phyloP scores from a whole-genome alignment of 1,140 invertebrate genomes.

The Anastatus disparis region DNA sequence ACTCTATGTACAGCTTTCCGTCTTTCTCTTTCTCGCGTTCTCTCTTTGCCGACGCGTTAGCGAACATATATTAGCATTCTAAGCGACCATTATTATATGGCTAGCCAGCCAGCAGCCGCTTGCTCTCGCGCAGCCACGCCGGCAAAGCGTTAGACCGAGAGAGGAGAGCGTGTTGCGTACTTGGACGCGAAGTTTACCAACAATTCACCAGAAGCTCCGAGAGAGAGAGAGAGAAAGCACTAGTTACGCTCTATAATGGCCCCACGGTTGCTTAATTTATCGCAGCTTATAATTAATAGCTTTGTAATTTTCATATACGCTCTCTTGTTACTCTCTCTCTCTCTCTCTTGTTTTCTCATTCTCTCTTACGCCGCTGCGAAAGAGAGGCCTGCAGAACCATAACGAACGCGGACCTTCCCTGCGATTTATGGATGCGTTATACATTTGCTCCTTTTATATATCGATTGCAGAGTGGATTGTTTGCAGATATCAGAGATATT shows the following conservation, averaged over 20 bases:
- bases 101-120: constrained; percentile 56
- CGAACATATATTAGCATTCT: constrained; percentile 69
- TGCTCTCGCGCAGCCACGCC: too few relatives aligned
- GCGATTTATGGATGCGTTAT: constrained; percentile 15
- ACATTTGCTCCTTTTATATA: too few relatives aligned
- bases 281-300: constrained; percentile 67
- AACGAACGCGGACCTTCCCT: neutral
- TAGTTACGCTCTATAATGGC: constrained; percentile 62
- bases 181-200: constrained; percentile 67
- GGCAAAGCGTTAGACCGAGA: constrained; percentile 54
- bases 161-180: constrained; percentile 62
- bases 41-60: constrained; percentile 52
- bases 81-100: constrained; percentile 67
- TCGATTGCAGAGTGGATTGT: too few relatives aligned
- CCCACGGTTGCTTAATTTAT: constrained; percentile 67
- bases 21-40: constrained; percentile 1
- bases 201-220: constrained; percentile 65
- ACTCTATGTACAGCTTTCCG: neutral
- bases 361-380: neutral
- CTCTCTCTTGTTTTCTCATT: neutral
- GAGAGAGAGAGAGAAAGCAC: constrained; percentile 33
- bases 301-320: constrained; percentile 68
- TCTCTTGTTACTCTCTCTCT: neutral
- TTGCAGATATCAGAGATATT: too few relatives aligned
- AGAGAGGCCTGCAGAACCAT: neutral